phyloP scores from a whole-genome alignment of 2,113 vertebrate species.

The Microtus montanus region DNA sequence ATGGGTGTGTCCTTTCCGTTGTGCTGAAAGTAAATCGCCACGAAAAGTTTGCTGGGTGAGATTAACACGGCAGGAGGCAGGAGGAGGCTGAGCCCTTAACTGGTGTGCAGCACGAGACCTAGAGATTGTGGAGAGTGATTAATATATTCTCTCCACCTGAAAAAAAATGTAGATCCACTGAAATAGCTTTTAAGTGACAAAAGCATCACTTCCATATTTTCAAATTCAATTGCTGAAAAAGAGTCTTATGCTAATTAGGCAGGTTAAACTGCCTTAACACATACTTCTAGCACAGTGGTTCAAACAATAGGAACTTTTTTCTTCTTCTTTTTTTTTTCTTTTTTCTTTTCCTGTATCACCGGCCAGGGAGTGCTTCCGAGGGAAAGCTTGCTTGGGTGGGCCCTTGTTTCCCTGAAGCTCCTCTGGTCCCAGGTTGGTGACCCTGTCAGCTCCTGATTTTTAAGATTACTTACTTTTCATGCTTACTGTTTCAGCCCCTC shows the following conservation, averaged over 20 bases:
- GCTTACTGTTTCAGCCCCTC: background rate
- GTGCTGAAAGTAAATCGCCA: background rate
- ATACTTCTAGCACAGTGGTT: background rate
- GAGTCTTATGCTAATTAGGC: background rate
- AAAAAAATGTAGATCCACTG: background rate
- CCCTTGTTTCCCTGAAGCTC: background rate
- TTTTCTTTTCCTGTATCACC: background rate
- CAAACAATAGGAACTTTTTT: background rate
- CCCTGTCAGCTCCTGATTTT: background rate
- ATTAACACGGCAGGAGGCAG: background rate
- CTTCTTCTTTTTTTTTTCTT: too few relatives aligned
- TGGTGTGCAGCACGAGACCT: background rate
- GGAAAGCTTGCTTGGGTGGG: background rate
- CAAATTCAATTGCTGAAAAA: background rate
- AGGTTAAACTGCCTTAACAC: background rate
- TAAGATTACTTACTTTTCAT: background rate
- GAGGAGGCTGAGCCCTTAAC: background rate
- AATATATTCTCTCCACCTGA: slow-evolving; percentile 3
- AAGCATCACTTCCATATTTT: background rate
- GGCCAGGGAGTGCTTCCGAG: background rate
- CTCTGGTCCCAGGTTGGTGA: background rate
- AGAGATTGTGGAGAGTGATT: background rate
- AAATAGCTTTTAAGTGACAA: slow-evolving; percentile 43
- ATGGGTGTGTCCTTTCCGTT: too few relatives aligned
- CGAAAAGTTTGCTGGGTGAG: background rate